Evolutionary conservation across 2,888 invertebrate genomes (phyloP).

Genomic region (Rhodophaea formosa): DNA sequence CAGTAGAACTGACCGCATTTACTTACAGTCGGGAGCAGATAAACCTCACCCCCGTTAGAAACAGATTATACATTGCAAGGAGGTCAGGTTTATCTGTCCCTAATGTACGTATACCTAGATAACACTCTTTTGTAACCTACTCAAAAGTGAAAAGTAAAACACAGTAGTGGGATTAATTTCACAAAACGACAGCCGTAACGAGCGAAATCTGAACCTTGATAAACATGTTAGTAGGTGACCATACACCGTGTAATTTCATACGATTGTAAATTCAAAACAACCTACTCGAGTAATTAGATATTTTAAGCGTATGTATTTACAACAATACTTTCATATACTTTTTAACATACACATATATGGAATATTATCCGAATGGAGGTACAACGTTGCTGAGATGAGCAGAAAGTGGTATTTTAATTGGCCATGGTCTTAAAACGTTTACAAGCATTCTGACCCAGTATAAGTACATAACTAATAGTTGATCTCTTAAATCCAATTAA

Average conservation of each 20-base stretch:
- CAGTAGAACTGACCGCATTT: no score
- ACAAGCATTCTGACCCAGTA: slow-evolving; percentile 7
- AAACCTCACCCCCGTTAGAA: no score
- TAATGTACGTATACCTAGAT: neutral
- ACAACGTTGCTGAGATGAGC: neutral
- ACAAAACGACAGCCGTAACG: slow-evolving; percentile 15
- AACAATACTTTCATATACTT: neutral
- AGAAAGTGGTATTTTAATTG: slow-evolving; percentile 17
- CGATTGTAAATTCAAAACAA: slow-evolving; percentile 12
- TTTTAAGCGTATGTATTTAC: neutral
- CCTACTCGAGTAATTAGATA: slow-evolving; percentile 3
- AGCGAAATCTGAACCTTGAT: slow-evolving; percentile 17
- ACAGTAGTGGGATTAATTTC: slow-evolving; percentile 15
- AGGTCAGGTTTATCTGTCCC: no score
- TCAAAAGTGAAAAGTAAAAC: neutral
- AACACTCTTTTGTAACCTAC: neutral
- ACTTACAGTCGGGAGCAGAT: no score
- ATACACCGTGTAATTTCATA: slow-evolving; percentile 15
- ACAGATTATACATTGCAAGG: no score
- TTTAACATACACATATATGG: neutral
- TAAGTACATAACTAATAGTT: neutral
- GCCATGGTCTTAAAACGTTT: slow-evolving; percentile 12
- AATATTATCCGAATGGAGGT: neutral
- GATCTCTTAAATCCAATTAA: slow-evolving; percentile 4
- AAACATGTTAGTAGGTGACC: slow-evolving; percentile 18